phyloP scores from a whole-genome alignment of 2,888 invertebrate genomes.

The Rhimphoctona megacephalus region DNA sequence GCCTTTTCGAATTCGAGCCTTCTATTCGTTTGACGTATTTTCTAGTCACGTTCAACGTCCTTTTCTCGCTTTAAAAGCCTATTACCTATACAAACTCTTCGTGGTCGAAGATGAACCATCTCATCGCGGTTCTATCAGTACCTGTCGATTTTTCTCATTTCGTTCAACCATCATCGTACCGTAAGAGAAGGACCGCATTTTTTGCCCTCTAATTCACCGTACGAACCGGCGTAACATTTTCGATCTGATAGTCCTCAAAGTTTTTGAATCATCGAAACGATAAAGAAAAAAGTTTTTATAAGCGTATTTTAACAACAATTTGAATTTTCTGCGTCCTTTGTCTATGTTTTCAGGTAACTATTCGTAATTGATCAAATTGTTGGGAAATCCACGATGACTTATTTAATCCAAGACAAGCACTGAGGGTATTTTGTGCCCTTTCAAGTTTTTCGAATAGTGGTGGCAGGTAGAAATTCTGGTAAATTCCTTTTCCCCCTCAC shows the following conservation, averaged over 20 bases:
- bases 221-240: slow-evolving; percentile 16
- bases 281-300: not conserved
- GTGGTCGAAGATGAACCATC: slow-evolving; percentile 38
- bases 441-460: no score
- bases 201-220: slow-evolving; percentile 9
- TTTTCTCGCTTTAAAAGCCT: slow-evolving; percentile 48
- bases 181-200: not conserved
- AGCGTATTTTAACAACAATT: not conserved
- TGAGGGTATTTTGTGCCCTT: not conserved
- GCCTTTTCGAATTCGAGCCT: slow-evolving; percentile 13
- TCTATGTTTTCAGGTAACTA: not conserved
- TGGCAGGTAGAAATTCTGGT: no score
- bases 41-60: slow-evolving; percentile 24
- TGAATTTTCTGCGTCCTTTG: not conserved
- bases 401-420: no score
- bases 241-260: not conserved
- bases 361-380: no score
- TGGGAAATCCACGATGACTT: no score
- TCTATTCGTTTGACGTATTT: slow-evolving; percentile 18
- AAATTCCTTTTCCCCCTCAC: no score
- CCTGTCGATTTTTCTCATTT: slow-evolving; percentile 40
- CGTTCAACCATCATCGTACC: slow-evolving; percentile 12
- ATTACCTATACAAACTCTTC: slow-evolving; percentile 39
- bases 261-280: not conserved
- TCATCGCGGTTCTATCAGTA: slow-evolving; percentile 44